Evolutionary conservation across 2,797 vertebrate genomes (phyloP), one percentile per base, ranked within the genome.

Genomic region (Halcyon badia): DNA sequence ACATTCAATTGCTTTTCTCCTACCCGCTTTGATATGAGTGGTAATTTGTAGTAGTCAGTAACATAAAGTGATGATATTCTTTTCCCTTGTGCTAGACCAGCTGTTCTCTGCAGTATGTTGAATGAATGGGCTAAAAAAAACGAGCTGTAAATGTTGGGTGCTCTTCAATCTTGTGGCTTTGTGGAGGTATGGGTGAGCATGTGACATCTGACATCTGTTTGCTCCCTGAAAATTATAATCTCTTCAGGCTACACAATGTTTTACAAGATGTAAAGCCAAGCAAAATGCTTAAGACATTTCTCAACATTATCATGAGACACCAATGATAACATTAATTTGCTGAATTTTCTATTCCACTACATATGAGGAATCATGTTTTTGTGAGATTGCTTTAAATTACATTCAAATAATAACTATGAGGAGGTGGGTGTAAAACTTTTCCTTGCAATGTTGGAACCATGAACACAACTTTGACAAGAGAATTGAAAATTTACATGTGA

Each of bases 401-500:
- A 31, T 77, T 86, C 26, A 5, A 81, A 64, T 77, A 37, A 86
- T 83, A 87, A 35, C 54, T 52, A 44, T 25, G 42, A 86, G 65
- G 39, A 90, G 19, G 52, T 60, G 19, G 39, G 52, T 75, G 44
- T 56, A 56, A 86, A 89, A 83, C 24, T 62, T 56, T 51, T 66
- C 69, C 6, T 70, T 52, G 26, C 12, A 60, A n/a, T 26, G 10
- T 48, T 90, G 19, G 22, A 75, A 81, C 12, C 25, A 66, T 15
- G 37, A 90, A 60, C 28, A 64, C 8, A 68, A 68, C 8, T 52
- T 81, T 95, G 61, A 83, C 44, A 81, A 83, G 39, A 56, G 9
- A 37, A 75, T 1, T 52, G 49, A 61, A 88, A 88, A 86, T 58
- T 51, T 71, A 61, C 52, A 65, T 35, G 19, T 68, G 37, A 93